Percentiles rank a stretch among this genome's conserved stretches.
Evolutionary conservation across 2,113 vertebrate species (phyloP).

Genomic region (Dromiciops gliroides): DNA sequence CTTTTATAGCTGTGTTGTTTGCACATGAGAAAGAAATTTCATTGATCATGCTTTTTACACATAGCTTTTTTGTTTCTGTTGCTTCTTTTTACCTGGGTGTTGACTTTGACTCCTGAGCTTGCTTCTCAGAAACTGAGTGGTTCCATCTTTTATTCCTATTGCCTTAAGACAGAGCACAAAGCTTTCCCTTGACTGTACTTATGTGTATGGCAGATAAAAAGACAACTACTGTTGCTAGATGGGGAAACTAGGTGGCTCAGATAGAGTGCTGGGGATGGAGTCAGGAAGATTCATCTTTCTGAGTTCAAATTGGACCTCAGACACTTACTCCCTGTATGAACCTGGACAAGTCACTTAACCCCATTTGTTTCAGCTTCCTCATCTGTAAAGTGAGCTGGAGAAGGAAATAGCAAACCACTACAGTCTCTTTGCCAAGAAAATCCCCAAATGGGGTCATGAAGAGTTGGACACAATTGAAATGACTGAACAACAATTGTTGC

Average conservation of each 20-base stretch:
- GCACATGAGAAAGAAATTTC: neutral
- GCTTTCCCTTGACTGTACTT: conserved; percentile 7
- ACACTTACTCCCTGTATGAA: neutral
- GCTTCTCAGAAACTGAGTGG: neutral
- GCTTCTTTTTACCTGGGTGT: neutral
- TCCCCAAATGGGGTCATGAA: neutral
- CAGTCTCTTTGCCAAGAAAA: neutral
- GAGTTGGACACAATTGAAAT: neutral
- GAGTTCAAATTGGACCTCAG: conserved; percentile 8
- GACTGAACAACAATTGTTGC: neutral
- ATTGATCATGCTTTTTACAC: conserved; percentile 24
- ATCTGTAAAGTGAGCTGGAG: neutral
- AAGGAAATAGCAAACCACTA: neutral
- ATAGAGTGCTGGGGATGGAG: too few relatives aligned
- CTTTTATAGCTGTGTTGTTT: conserved; percentile 66
- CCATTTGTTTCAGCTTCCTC: neutral
- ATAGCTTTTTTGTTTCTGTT: neutral
- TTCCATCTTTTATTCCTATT: neutral
- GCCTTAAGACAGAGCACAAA: neutral
- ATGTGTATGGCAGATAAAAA: conserved; percentile 12
- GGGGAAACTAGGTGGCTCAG: neutral
- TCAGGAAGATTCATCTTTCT: neutral
- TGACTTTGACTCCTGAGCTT: neutral
- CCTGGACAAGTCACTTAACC: neutral
- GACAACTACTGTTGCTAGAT: neutral